A percentile compares a stretch with the other conserved stretches of the same genome.
Evolutionary conservation across 2,888 invertebrate genomes (phyloP).

Genomic region (Leptopilina syphax): DNA sequence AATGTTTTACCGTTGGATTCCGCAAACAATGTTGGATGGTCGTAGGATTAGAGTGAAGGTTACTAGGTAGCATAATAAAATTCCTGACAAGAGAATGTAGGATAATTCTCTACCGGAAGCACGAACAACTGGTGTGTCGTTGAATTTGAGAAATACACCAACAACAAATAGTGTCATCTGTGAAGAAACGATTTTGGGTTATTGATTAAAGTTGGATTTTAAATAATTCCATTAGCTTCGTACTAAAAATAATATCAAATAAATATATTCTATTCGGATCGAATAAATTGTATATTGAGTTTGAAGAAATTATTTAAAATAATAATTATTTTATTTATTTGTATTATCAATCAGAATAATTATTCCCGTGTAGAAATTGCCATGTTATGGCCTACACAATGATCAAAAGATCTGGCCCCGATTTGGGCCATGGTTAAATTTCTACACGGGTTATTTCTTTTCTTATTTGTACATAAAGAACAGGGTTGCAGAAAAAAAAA

Average conservation of each 20-base stretch:
- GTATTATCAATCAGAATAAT: too few relatives aligned
- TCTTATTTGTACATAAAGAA: too few relatives aligned
- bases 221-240: not conserved
- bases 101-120: conserved; percentile 94
- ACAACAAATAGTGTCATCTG: conserved; percentile 82
- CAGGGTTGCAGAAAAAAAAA: too few relatives aligned
- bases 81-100: conserved; percentile 93
- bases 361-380: too few relatives aligned
- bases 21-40: conserved; percentile 92
- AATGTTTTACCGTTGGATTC: conserved; percentile 87
- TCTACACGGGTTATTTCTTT: too few relatives aligned
- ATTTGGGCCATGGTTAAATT: too few relatives aligned
- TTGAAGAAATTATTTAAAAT: too few relatives aligned
- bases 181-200: conserved; percentile 21
- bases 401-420: too few relatives aligned
- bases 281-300: too few relatives aligned
- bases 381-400: too few relatives aligned
- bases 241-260: not conserved
- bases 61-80: conserved; percentile 93
- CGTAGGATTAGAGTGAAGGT: conserved; percentile 94
- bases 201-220: not conserved
- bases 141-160: conserved; percentile 89
- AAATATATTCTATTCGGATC: too few relatives aligned
- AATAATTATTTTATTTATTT: too few relatives aligned
- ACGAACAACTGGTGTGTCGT: conserved; percentile 97